Evolutionary conservation across 2,113 vertebrate species (phyloP).

Genomic region (Macquaria ambigua): DNA sequence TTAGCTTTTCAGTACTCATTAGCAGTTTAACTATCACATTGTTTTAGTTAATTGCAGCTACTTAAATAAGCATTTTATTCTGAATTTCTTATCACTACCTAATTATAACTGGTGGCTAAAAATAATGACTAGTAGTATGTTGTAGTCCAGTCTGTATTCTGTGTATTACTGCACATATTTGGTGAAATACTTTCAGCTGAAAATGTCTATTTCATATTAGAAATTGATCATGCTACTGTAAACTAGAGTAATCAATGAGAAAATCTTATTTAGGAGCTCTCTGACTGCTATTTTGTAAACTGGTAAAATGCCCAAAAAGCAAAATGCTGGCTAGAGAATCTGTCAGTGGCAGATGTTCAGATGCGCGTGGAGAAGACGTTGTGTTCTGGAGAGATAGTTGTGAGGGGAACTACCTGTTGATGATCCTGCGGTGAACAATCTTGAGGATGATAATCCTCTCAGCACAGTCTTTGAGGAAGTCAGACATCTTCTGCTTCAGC

Average conservation of each 20-base stretch:
- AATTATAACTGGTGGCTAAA: neutral
- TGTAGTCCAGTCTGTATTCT: too few species aligned
- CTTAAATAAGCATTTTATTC: neutral
- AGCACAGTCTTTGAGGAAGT: constrained; percentile 96
- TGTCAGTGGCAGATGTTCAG: neutral
- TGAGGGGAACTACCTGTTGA: constrained; percentile 87
- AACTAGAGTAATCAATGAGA: too few species aligned
- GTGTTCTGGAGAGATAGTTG: neutral
- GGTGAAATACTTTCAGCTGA: neutral
- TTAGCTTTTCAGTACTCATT: neutral
- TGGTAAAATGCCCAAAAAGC: too few species aligned
- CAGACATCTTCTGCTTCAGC: constrained; percentile 96
- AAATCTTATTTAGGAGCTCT: too few species aligned
- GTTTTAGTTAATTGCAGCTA: too few species aligned
- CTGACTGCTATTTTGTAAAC: too few species aligned
- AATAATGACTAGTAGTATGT: neutral
- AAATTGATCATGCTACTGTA: too few species aligned
- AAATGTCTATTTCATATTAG: too few species aligned
- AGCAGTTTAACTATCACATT: too few species aligned
- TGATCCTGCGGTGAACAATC: constrained; percentile 95
- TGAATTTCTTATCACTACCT: neutral
- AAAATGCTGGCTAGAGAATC: neutral
- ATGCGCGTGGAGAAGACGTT: neutral
- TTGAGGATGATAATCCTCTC: constrained; percentile 98
- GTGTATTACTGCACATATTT: neutral